Base-by-base conservation (phyloP, 2,797 vertebrate species). In the Diglossa cyanea region DNA sequence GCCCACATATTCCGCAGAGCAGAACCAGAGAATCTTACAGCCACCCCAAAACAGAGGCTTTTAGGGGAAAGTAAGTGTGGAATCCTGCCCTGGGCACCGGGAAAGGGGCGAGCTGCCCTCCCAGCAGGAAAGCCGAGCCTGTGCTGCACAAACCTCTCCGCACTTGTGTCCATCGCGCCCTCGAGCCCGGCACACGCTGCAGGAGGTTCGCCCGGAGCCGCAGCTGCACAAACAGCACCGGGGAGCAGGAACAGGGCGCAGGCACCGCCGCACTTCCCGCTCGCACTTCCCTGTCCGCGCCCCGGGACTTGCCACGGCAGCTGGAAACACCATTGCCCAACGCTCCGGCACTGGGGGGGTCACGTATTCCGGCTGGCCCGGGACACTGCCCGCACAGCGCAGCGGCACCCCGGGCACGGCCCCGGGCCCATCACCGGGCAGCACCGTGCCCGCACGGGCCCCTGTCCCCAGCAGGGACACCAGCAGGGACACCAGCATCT, bases 1-100 rank as follows among this genome's bases (percentile, higher is more conserved):
- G 0, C 17, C 24, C 44, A 0, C 30, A 1, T 0, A 8, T 0
- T 6, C 61, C 51, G 5, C 7, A 47, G n/a, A 33, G 1, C 53
- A 9, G 45, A 3, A 6, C 40, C 23, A 4, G 26, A 18, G 25
- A 9, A 7, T 2, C 35, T 5, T 3, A 7, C 39, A 14, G 18
- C 16, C 7, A 30, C 66, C 78, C 50, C 37, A 21, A 65, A 28
- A 0, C 30, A 28, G 44, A 45, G 40, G n/a, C 37, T 85, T 44
- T 58, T 1, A 28, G 65, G 25, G 42, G 31, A n/a, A 16, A 53
- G 40, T 5, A 18, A n/a, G 7, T 0, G 17, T 2, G 12, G 57
- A 30, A 19, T n/a, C 71, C 55, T 13, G 1, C 39, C 23, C 25
- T 0, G 1, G 28, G 37, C 17, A 7, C 44, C 1, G 2, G 3